phyloP scores from a whole-genome alignment of 2,797 vertebrate species.

The Sibirionetta formosa region DNA sequence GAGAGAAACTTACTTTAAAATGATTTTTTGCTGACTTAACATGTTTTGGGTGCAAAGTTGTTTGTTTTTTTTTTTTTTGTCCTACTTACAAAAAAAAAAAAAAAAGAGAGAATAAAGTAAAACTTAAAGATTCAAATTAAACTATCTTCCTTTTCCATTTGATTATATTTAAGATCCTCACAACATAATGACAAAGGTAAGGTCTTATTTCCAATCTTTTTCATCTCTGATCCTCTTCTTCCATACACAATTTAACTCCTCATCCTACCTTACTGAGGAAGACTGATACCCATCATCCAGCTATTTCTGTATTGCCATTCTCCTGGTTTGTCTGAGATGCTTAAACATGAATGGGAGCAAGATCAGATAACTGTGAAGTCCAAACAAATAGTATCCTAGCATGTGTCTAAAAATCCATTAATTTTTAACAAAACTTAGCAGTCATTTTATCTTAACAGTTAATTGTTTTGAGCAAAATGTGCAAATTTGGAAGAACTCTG shows the following conservation, averaged over 20 bases:
- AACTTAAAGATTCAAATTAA: neutral
- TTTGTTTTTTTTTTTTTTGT: accelerated
- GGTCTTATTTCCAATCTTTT: neutral
- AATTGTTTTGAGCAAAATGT: neutral
- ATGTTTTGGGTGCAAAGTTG: accelerated
- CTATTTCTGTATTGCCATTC: neutral
- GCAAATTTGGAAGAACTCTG: neutral
- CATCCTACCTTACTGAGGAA: neutral
- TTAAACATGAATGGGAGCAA: neutral
- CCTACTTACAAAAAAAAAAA: neutral
- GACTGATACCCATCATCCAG: neutral
- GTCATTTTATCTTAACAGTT: neutral
- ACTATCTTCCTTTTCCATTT: neutral
- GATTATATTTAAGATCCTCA: neutral
- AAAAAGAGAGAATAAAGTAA: neutral
- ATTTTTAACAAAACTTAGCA: neutral
- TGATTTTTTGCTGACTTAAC: neutral
- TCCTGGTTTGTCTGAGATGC: neutral
- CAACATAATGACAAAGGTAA: neutral
- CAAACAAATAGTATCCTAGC: neutral
- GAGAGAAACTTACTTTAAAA: neutral
- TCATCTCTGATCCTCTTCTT: accelerated
- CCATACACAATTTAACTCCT: neutral
- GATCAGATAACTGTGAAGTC: neutral
- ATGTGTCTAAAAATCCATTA: neutral